Conservation (phyloP, 2,113 vertebrate species). For the Uropsilus gracilis region DNA sequence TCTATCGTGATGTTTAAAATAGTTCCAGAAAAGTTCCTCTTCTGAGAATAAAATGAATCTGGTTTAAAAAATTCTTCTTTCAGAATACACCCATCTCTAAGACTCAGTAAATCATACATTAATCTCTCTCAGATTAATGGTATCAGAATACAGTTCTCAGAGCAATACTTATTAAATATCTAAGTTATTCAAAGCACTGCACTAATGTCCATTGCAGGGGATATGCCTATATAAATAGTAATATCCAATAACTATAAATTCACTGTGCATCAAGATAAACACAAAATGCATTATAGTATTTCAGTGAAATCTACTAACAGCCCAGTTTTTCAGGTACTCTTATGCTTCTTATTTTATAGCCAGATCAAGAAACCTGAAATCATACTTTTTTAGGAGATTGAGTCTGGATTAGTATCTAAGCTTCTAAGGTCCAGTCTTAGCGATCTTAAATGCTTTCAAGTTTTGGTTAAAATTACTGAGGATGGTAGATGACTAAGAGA, state of each 20-base stretch:
- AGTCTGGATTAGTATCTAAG: neutral
- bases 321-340: neutral
- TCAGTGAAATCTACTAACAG: neutral
- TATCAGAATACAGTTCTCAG: neutral
- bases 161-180: neutral
- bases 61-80: neutral
- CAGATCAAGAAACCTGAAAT: neutral
- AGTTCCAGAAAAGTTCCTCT: slow-evolving; percentile 1
- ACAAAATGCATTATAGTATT: neutral
- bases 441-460: neutral
- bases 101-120: neutral
- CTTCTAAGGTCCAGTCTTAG: neutral
- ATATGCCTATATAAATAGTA: slow-evolving; percentile 27
- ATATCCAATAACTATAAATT: neutral
- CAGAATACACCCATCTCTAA: neutral
- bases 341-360: slow-evolving; percentile 7
- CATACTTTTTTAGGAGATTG: neutral
- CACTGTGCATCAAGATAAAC: neutral
- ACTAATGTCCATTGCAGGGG: neutral
- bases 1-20: slow-evolving; percentile 19
- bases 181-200: neutral
- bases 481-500: neutral
- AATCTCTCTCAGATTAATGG: neutral
- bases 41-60: slow-evolving; percentile 8
- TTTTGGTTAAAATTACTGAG: neutral